These are phyloP conservation scores for Oreamnos americanus DNA, from an alignment of 2,113 vertebrate species.

Conservation along the genomic window DNA sequence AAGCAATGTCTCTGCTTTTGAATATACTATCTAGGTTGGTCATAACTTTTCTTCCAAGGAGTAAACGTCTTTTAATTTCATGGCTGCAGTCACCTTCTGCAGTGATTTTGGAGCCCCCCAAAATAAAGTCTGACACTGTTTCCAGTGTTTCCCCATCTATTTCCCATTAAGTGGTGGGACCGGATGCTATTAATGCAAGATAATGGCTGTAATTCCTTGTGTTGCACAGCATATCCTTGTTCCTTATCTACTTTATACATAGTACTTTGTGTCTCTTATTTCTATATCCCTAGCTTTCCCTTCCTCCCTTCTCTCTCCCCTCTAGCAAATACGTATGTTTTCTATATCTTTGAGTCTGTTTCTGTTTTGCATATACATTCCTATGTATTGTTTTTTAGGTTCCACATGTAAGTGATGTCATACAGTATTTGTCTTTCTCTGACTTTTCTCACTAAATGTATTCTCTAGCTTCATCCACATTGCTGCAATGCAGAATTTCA, in stretches of 20 bases:
- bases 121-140: no score
- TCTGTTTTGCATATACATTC: not conserved
- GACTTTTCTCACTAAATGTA: not conserved
- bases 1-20: no score
- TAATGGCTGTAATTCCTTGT: not conserved
- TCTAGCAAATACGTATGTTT: not conserved
- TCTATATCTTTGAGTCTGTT: not conserved
- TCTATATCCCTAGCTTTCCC: not conserved
- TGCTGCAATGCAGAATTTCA: not conserved
- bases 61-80: no score
- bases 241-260: not conserved
- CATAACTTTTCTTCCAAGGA: no score
- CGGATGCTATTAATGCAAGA: not conserved
- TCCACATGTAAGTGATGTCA: not conserved
- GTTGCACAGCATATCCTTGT: not conserved
- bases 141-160: no score
- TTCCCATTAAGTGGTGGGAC: no score
- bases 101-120: no score
- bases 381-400: not conserved
- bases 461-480: not conserved
- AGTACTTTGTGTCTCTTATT: not conserved
- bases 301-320: not conserved
- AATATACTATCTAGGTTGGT: no score
- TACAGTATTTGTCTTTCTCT: not conserved
- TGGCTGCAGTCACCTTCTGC: no score